Evolutionary conservation across 2,888 invertebrate species (phyloP), one percentile per base, ranked within the genome.

Genomic region (Tanytarsus gracilentus): DNA sequence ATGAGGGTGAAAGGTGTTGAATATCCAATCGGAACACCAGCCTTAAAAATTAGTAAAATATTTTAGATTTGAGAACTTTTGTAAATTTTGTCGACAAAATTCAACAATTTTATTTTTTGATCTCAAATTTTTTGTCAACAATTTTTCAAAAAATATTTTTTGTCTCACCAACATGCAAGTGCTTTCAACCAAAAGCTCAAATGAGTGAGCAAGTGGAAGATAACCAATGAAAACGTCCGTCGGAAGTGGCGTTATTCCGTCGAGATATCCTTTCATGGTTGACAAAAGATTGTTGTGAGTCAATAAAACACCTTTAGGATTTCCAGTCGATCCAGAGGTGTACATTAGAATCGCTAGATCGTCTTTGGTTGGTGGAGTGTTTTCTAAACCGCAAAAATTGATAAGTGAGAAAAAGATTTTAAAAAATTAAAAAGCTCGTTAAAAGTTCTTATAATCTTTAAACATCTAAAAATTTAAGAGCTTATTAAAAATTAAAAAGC

Each of bases 321-420:
- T 23, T 9, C 44, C 44, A 9, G 44, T 44, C n/a, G 44, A 96
- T 96, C 0, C 98, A 66, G 94, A 95, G 2, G 98, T 99, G 78
- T 98, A 99, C 98, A 99, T 99, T 40, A 99, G 86, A 67, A 99
- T 92, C 53, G 98, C 98, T 4, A 86, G 83, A 72, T 98, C 97
- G 9, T 81, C 76, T 4, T 83, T 74, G 5, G 74, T 73, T 1
- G 93, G 90, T 5, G 81, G 78, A 4, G 77, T 21, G 75, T 70
- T 66, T 79, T n/a, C n/a, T n/a, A n/a, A 44, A 23, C 85, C 83
- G 7, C 4, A 14, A 51, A 27, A 51, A 26, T 23, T 25, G 4
- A 7, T 2, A 3, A 36, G 16, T 30, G n/a, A 30, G 30, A 33
- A 7, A 33, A 40, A 40, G 2, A 9, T n/a, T n/a, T n/a, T n/a